phyloP scores from a whole-genome alignment of 2,888 invertebrate genomes.

The Rotaria sp. region DNA sequence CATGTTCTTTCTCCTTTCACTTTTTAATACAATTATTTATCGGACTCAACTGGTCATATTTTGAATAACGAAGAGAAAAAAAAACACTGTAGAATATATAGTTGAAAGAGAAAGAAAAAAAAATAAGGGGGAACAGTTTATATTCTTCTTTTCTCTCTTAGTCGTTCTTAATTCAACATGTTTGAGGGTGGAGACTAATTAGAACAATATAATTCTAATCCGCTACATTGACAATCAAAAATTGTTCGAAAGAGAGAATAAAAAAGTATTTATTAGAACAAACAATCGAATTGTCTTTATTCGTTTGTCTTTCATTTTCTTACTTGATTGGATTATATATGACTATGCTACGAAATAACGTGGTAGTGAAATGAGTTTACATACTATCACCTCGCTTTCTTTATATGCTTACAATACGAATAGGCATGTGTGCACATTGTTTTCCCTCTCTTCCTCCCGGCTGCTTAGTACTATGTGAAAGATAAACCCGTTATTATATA shows the following conservation, averaged over 20 bases:
- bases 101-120: background rate
- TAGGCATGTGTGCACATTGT: background rate
- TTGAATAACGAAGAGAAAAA: background rate
- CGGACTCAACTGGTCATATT: background rate
- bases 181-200: background rate
- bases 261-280: too few species aligned
- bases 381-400: background rate
- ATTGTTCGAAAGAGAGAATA: background rate
- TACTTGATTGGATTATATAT: background rate
- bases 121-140: background rate
- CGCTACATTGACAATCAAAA: background rate
- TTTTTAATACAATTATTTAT: background rate
- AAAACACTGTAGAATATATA: background rate
- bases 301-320: background rate
- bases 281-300: background rate
- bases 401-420: background rate
- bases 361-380: background rate
- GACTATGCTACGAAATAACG: background rate
- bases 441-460: background rate
- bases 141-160: background rate
- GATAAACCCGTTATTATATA: background rate
- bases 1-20: background rate
- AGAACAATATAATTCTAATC: background rate
- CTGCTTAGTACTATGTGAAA: background rate
- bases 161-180: background rate